Evolutionary conservation across 2,888 invertebrate species (phyloP).

Genomic region (Drosophila prolongata): DNA sequence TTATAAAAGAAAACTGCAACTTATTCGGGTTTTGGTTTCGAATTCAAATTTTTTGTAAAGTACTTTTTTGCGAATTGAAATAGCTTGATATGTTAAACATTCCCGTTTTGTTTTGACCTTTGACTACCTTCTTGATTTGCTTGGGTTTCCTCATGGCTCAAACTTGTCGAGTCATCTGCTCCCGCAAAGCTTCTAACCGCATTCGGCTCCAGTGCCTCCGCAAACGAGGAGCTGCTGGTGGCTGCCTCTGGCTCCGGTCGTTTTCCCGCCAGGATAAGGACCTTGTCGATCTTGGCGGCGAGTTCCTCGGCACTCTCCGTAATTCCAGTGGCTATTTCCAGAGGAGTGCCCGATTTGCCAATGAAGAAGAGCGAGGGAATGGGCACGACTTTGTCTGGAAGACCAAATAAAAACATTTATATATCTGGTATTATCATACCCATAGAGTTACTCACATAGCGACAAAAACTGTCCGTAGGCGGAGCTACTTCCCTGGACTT

Average conservation of each 20-base stretch:
- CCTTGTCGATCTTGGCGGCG: constrained; percentile 87
- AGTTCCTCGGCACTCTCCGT: constrained; percentile 87
- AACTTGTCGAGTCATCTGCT: constrained; percentile 25
- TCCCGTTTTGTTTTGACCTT: not conserved
- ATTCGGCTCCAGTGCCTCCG: constrained; percentile 3
- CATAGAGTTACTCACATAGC: constrained; percentile 55
- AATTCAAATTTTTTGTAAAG: too few relatives aligned
- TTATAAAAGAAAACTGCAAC: too few relatives aligned
- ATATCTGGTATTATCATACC: not conserved
- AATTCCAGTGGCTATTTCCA: constrained; percentile 90
- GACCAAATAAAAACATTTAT: not conserved
- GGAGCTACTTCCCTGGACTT: constrained; percentile 90
- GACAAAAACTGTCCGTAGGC: constrained; percentile 88
- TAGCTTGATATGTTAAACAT: too few relatives aligned
- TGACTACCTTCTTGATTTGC: constrained; percentile 1
- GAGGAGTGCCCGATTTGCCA: constrained; percentile 91
- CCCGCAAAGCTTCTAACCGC: constrained; percentile 55
- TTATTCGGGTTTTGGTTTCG: too few relatives aligned
- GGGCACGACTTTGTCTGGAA: constrained; percentile 89
- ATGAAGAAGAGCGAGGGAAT: constrained; percentile 95
- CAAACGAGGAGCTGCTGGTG: not conserved
- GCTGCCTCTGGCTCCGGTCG: constrained; percentile 1
- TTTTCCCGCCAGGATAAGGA: constrained; percentile 81
- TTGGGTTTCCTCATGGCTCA: not conserved
- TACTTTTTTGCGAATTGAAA: too few relatives aligned